These are phyloP conservation scores for Thumatha senex DNA, from an alignment of 2,888 invertebrate genomes.

Conservation along the genomic window DNA sequence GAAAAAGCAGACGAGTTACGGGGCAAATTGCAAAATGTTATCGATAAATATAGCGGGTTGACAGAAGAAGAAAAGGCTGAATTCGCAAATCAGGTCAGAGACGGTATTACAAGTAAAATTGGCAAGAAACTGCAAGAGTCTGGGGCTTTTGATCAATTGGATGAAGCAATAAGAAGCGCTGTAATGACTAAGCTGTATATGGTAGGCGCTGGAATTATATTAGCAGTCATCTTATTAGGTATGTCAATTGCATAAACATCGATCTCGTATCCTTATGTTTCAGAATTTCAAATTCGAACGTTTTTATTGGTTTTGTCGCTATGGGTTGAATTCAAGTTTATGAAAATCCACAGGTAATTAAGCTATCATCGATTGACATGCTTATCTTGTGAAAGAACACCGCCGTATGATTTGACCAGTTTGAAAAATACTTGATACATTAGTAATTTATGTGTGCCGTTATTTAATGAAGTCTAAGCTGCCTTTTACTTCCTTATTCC, in stretches of 20 bases:
- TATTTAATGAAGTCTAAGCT: no score
- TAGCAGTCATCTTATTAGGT: conserved; percentile 63
- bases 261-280: background rate
- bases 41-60: conserved; percentile 56
- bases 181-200: conserved; percentile 54
- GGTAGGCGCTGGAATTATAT: conserved; percentile 47
- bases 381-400: no score
- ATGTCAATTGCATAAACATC: conserved; percentile 29
- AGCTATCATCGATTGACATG: no score
- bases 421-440: no score
- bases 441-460: no score
- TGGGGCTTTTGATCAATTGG: conserved; percentile 49
- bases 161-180: conserved; percentile 57
- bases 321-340: background rate
- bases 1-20: conserved; percentile 56
- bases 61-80: conserved; percentile 55
- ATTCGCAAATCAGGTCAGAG: conserved; percentile 63
- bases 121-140: conserved; percentile 53
- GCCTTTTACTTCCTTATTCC: no score
- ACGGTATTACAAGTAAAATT: conserved; percentile 57
- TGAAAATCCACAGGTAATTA: no score
- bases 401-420: no score
- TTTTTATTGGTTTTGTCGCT: background rate
- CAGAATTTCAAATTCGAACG: background rate
- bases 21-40: conserved; percentile 54